phyloP scores from a whole-genome alignment of 2,888 invertebrate species.

The Tachina lurida region DNA sequence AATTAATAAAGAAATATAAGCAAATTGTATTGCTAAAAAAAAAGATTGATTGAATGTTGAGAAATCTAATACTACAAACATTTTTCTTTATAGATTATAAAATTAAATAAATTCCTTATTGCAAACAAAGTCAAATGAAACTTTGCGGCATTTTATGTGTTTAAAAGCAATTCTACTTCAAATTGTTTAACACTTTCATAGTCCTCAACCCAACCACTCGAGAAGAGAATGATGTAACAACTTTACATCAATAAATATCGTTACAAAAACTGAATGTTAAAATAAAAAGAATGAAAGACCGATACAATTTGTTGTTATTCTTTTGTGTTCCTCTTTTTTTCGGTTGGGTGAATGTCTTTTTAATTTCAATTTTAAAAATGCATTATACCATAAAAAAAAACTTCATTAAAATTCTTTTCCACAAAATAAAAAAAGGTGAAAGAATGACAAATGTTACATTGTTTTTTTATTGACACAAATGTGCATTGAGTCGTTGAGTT shows the following conservation, averaged over 20 bases:
- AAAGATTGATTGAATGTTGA: too few species aligned
- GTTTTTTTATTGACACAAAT: conserved; percentile 68
- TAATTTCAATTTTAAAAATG: conserved; percentile 25
- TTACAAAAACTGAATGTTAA: conserved; percentile 8
- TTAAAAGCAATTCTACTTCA: background rate
- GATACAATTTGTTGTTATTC: conserved; percentile 14
- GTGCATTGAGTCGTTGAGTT: conserved; percentile 58
- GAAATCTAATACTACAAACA: too few species aligned
- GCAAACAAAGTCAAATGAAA: too few species aligned
- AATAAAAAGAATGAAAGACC: conserved; percentile 9
- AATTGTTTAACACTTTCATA: conserved; percentile 2
- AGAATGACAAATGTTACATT: conserved; percentile 72
- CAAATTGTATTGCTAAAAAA: too few species aligned
- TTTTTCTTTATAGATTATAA: background rate
- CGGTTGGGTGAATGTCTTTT: conserved; percentile 29
- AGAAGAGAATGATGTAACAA: conserved; percentile 31
- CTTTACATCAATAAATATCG: conserved; percentile 17
- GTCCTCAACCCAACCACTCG: background rate
- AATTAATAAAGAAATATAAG: too few species aligned
- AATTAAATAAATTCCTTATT: background rate
- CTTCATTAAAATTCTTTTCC: conserved; percentile 52
- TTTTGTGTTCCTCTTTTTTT: conserved; percentile 13
- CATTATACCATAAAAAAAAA: conserved; percentile 14
- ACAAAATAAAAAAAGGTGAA: conserved; percentile 65
- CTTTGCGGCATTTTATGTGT: background rate